These are phyloP conservation scores for Philotrypesis tridentata DNA, from an alignment of 1,140 invertebrate species.

Conservation along the genomic window DNA sequence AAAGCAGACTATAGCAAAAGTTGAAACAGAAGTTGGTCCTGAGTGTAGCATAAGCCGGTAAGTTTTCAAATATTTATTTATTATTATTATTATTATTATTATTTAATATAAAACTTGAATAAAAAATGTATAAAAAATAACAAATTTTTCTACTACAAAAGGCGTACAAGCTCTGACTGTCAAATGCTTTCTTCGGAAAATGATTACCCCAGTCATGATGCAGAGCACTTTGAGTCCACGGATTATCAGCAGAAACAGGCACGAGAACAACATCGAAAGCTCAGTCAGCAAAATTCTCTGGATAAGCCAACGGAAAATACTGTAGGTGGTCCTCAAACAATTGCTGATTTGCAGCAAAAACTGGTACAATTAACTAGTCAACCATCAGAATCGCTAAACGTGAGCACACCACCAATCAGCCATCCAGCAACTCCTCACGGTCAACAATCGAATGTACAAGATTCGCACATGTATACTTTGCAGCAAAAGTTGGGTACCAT, in stretches of 20 bases:
- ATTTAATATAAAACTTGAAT: background rate
- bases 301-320: slow-evolving; percentile 66
- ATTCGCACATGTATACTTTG: slow-evolving; percentile 76
- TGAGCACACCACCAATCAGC: slow-evolving; percentile 72
- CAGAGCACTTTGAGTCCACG: slow-evolving; percentile 68
- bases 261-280: slow-evolving; percentile 66
- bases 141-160: slow-evolving; percentile 26
- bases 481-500: slow-evolving; percentile 77
- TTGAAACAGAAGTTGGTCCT: slow-evolving; percentile 58
- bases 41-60: slow-evolving; percentile 64
- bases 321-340: slow-evolving; percentile 71
- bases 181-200: slow-evolving; percentile 68
- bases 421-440: slow-evolving; percentile 77
- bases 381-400: slow-evolving; percentile 71
- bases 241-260: slow-evolving; percentile 64
- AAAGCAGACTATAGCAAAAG: slow-evolving; percentile 53
- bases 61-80: background rate
- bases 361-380: slow-evolving; percentile 75
- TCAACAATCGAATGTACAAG: slow-evolving; percentile 71
- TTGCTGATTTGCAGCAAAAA: slow-evolving; percentile 76
- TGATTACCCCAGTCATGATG: slow-evolving; percentile 70
- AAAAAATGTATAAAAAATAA: background rate
- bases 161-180: slow-evolving; percentile 66
- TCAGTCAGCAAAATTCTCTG: slow-evolving; percentile 75
- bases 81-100: slow-evolving; percentile 24